These are phyloP conservation scores for Malurus elegans DNA, from an alignment of 2,113 vertebrate species.

Conservation along the genomic window DNA sequence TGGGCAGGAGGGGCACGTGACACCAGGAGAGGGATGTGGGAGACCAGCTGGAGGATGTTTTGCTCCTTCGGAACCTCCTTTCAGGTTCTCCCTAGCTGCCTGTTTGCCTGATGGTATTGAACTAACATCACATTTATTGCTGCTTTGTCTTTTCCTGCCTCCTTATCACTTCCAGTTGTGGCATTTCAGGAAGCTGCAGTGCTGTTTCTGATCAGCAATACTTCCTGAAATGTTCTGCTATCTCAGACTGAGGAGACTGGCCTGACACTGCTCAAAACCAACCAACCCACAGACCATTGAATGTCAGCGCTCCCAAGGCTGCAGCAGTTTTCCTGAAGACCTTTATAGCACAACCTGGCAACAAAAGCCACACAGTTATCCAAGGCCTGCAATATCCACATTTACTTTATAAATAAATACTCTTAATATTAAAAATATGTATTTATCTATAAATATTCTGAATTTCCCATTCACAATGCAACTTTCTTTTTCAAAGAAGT, in stretches of 20 bases:
- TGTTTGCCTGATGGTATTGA: not conserved
- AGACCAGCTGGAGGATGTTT: not conserved
- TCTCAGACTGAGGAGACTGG: not conserved
- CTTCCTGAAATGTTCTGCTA: not conserved
- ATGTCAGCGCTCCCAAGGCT: not conserved
- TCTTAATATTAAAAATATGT: not conserved
- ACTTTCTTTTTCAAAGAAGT: not conserved
- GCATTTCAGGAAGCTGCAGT: not conserved
- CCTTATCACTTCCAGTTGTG: not conserved
- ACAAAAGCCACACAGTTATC: not conserved
- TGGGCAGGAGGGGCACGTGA: accelerated
- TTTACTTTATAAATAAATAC: not conserved
- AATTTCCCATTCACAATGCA: not conserved
- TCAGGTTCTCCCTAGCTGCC: not conserved
- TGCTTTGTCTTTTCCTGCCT: not conserved
- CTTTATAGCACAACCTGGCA: not conserved
- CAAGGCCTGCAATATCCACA: not conserved
- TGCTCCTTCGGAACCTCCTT: not conserved
- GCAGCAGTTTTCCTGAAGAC: not conserved
- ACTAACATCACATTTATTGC: not conserved
- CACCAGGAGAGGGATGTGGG: not conserved
- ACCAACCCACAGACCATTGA: not conserved
- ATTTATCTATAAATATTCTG: not conserved
- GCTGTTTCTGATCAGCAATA: not conserved
- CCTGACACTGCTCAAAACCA: not conserved